These are phyloP conservation scores for Drosophila affinis DNA, from an alignment of 2,888 invertebrate species.

Conservation along the genomic window DNA sequence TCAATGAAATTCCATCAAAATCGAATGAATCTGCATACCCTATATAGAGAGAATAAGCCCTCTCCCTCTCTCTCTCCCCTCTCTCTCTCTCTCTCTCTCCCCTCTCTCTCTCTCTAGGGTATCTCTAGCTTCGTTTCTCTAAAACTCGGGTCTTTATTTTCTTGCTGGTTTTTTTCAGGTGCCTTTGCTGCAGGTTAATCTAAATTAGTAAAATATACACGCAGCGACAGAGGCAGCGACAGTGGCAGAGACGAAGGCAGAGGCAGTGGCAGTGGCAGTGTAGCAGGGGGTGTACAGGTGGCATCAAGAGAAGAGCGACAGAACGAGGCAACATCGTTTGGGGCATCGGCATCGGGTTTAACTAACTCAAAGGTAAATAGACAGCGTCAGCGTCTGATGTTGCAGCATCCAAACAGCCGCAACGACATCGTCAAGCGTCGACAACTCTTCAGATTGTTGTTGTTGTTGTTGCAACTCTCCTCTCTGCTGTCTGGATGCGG, in stretches of 20 bases:
- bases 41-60: too few relatives aligned
- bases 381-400: constrained; percentile 48
- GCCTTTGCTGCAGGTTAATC: constrained; percentile 77
- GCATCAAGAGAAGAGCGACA: neutral
- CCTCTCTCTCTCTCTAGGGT: neutral
- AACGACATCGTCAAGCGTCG: constrained; percentile 66
- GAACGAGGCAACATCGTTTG: constrained; percentile 12
- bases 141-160: neutral
- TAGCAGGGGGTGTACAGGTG: neutral
- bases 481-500: constrained; percentile 24
- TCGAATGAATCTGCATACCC: too few relatives aligned
- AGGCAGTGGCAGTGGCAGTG: neutral
- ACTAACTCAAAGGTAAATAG: constrained; percentile 77
- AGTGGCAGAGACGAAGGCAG: constrained; percentile 29
- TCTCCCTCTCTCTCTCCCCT: neutral
- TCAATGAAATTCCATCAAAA: neutral
- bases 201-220: constrained; percentile 79
- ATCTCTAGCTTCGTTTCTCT: neutral
- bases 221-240: constrained; percentile 37
- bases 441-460: constrained; percentile 66
- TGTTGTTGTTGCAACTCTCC: constrained; percentile 41
- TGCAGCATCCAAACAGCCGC: constrained; percentile 43
- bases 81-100: too few relatives aligned
- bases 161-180: constrained; percentile 3
- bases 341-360: constrained; percentile 54